phyloP scores from a whole-genome alignment of 1,140 invertebrate species.

The Lepidostoma basale region DNA sequence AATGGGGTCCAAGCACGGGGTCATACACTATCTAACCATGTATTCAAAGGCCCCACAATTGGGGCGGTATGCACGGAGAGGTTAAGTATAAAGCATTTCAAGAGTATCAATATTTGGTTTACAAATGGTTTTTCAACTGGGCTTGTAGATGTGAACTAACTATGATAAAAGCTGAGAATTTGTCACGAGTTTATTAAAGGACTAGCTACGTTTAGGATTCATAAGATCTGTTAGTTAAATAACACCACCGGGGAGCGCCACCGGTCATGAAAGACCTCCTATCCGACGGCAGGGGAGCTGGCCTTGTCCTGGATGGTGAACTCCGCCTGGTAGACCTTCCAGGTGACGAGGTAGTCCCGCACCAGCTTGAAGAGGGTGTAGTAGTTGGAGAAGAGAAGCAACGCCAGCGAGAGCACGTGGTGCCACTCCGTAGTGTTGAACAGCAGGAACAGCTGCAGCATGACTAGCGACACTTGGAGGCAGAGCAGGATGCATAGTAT shows the following conservation, averaged over 20 bases:
- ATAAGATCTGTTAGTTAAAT: too few species aligned
- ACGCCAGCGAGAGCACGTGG: conserved; percentile 82
- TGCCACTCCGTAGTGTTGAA: conserved; percentile 87
- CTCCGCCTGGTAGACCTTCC: conserved; percentile 80
- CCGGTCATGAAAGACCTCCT: background rate
- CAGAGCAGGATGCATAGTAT: conserved; percentile 76
- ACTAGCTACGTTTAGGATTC: too few species aligned
- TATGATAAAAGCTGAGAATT: too few species aligned
- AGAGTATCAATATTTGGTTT: too few species aligned
- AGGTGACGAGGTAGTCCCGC: conserved; percentile 84
- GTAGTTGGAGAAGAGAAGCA: conserved; percentile 89
- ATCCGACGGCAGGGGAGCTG: background rate
- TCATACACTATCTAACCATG: too few species aligned
- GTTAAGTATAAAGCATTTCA: too few species aligned
- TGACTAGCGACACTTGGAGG: conserved; percentile 74
- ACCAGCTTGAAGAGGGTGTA: conserved; percentile 88
- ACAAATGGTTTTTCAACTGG: too few species aligned
- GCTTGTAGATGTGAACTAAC: too few species aligned
- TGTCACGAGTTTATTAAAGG: too few species aligned
- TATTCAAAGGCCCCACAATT: too few species aligned
- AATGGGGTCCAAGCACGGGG: too few species aligned
- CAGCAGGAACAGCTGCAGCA: conserved; percentile 78
- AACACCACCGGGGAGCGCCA: background rate
- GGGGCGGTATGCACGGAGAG: too few species aligned
- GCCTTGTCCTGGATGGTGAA: conserved; percentile 68